Conservation (phyloP, 2,113 vertebrate genomes). For the Fulmarus glacialis region DNA sequence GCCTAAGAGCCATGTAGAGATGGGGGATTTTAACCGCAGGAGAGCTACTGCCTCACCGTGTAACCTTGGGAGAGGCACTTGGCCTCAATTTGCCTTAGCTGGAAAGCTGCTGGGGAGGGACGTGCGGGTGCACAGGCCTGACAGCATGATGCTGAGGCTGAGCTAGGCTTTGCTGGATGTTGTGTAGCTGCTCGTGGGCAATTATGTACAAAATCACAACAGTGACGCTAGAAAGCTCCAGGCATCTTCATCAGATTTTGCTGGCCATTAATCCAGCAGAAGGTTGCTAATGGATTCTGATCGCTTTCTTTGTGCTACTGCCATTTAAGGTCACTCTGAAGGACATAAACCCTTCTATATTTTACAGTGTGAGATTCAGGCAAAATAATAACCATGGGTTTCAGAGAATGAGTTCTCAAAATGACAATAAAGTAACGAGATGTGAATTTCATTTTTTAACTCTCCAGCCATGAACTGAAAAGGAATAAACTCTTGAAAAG, state of each 20-base stretch:
- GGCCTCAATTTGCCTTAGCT: background rate
- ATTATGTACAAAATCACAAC: background rate
- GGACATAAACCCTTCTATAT: background rate
- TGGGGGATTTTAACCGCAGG: background rate
- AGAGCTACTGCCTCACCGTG: background rate
- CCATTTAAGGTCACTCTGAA: constrained; percentile 5
- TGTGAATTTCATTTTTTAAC: background rate
- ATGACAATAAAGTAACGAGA: background rate
- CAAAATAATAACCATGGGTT: background rate
- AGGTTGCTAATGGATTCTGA: constrained; percentile 34
- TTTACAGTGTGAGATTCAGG: background rate
- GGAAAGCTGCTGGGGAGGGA: background rate
- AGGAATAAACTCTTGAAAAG: background rate
- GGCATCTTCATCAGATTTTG: background rate
- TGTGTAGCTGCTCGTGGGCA: background rate
- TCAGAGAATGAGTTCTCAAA: background rate
- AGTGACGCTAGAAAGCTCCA: background rate
- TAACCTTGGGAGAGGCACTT: background rate
- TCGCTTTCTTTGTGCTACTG: background rate
- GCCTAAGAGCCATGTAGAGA: background rate
- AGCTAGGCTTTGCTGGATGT: background rate
- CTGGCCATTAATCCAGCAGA: constrained; percentile 31
- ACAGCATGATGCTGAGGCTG: background rate
- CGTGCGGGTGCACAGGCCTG: rapidly evolving
- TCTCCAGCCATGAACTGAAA: background rate